Percentiles rank a stretch among this genome's conserved stretches.
phyloP scores from a whole-genome alignment of 1,140 invertebrate genomes.

The Lucilia cuprina region DNA sequence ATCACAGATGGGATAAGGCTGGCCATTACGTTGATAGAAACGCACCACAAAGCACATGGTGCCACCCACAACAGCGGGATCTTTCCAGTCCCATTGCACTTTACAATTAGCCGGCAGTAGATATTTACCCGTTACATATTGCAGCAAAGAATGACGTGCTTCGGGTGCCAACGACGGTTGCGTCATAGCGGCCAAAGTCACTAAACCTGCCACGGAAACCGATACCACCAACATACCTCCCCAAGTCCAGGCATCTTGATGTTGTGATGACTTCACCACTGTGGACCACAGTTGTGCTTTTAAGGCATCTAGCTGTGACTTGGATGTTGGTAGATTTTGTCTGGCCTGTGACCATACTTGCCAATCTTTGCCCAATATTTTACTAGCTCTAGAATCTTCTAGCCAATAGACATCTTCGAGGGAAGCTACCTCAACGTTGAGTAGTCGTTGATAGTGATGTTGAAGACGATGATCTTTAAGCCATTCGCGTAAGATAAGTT shows the following conservation, averaged over 20 bases:
- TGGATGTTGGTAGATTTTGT: constrained; percentile 79
- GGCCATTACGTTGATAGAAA: constrained; percentile 91
- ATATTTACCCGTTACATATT: constrained; percentile 92
- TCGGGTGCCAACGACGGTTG: constrained; percentile 84
- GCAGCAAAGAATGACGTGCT: constrained; percentile 85
- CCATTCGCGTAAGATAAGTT: constrained; percentile 82
- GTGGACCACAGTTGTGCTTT: constrained; percentile 86
- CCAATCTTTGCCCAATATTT: constrained; percentile 80
- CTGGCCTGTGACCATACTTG: constrained; percentile 78
- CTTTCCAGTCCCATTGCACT: constrained; percentile 80
- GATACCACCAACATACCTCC: constrained; percentile 88
- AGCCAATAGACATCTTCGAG: constrained; percentile 89
- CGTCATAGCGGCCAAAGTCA: constrained; percentile 85
- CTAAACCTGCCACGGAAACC: constrained; percentile 82
- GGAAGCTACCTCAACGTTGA: constrained; percentile 80
- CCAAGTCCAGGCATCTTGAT: constrained; percentile 88
- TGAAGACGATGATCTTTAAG: constrained; percentile 76
- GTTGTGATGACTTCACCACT: constrained; percentile 84
- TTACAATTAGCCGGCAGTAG: constrained; percentile 85
- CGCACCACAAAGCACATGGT: constrained; percentile 89
- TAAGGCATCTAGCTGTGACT: constrained; percentile 75
- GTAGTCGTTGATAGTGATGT: constrained; percentile 77
- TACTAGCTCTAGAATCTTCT: constrained; percentile 77
- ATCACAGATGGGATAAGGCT: constrained; percentile 91
- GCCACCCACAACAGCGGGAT: constrained; percentile 85